Base-by-base conservation (phyloP, 2,797 vertebrate species). In the Sebastes steindachneri region DNA sequence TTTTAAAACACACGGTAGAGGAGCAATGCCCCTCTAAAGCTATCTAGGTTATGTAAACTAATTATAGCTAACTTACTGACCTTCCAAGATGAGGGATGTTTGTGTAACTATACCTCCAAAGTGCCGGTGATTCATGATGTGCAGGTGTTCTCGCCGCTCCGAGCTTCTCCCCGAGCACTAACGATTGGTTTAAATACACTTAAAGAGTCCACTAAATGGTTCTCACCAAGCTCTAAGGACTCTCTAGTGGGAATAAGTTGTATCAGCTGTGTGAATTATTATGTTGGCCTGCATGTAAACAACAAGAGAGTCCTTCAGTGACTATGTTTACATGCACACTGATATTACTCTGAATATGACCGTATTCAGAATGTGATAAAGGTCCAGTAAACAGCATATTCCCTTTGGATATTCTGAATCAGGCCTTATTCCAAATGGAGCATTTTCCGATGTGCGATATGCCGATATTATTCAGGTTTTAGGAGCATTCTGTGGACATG, bases 1-100 rank as follows among this genome's bases (percentile, higher is more conserved):
- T 26, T 26, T 26, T 28, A 28, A 31, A 31, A 31, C 31, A 31
- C 2, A 31, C 31, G 0, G 25, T 7, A 57, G 17, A 35, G 48
- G 48, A 29, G 48, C 5, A 7, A 28, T 23, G n/a, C 2, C 17
- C 28, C 19, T 35, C 9, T 29, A 26, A 51, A 28, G 7, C 21
- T 68, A 17, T 75, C 29, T 25, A 29, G 51, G 31, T 79, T 62
- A 29, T 37, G 26, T 10, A 60, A 69, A 0, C 55, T 74, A 73
- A 78, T 70, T 78, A 71, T 53, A 74, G 35, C 21, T 25, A 64
- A 29, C 33, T 65, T 9, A 35, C 31, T 41, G 69, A 77, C 65
- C 59, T 33, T 74, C 33, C 19, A 8, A 51, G 29, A 74, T 31
- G 26, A 73, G 23, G 6, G n/a, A 67, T 73, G 21, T 73, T 69